phyloP scores from a whole-genome alignment of 2,113 vertebrate species.

The Hylia prasina region DNA sequence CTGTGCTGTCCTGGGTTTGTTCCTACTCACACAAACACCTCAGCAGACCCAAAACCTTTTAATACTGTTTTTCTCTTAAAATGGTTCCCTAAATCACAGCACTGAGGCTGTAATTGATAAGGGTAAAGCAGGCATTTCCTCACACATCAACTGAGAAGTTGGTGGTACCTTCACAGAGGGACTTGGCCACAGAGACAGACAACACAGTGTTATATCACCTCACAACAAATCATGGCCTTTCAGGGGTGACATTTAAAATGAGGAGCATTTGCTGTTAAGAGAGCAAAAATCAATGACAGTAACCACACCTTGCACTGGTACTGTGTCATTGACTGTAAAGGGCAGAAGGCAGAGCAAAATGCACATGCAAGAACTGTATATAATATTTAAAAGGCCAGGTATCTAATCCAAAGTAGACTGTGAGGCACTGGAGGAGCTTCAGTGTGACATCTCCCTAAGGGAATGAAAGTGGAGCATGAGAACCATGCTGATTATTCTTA shows the following conservation, averaged over 20 bases:
- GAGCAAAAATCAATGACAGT: background rate
- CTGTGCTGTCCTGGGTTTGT: background rate
- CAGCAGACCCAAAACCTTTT: background rate
- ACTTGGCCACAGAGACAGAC: background rate
- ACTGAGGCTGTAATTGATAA: background rate
- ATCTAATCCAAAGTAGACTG: background rate
- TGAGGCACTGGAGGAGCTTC: background rate
- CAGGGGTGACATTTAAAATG: background rate
- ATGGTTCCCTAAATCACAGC: background rate
- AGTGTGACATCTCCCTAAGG: background rate
- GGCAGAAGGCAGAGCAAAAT: background rate
- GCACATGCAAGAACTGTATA: accelerated
- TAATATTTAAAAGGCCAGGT: accelerated
- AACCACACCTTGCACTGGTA: background rate
- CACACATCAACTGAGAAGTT: background rate
- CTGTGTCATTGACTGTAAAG: background rate
- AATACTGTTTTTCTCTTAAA: background rate
- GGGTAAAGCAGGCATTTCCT: background rate
- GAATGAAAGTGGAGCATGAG: background rate
- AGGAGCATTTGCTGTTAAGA: background rate
- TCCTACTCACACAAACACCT: background rate
- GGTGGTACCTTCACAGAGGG: background rate
- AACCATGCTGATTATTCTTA: background rate
- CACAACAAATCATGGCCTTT: background rate
- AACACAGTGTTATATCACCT: background rate